phyloP scores from a whole-genome alignment of 1,140 invertebrate species.

The Heliothis virescens region DNA sequence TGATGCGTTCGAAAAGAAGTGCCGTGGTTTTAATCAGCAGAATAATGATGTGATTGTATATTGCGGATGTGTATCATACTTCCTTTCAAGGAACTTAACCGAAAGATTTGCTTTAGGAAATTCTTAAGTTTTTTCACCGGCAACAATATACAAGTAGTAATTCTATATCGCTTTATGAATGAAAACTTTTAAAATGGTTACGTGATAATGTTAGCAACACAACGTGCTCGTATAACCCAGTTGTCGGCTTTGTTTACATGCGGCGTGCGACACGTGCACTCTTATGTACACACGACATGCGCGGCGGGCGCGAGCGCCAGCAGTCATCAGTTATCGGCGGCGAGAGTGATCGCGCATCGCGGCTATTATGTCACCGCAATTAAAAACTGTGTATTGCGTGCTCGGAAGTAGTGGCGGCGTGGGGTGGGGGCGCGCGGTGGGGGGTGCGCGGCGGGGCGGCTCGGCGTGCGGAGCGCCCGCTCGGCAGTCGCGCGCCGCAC shows the following conservation, averaged over 20 bases:
- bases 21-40: no score
- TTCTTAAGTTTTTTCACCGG: no score
- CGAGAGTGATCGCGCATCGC: constrained; percentile 71
- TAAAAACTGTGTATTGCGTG: constrained; percentile 65
- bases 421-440: constrained; percentile 50
- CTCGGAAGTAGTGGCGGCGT: constrained; percentile 52
- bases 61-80: no score
- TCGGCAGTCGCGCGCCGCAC: constrained; percentile 61
- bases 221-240: constrained; percentile 41
- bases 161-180: constrained; percentile 6
- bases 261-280: constrained; percentile 63
- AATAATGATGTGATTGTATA: no score
- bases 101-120: no score
- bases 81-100: no score
- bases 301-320: constrained; percentile 46
- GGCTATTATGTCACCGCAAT: constrained; percentile 71
- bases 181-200: constrained; percentile 43
- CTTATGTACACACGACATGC: constrained; percentile 61
- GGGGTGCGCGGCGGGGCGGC: constrained; percentile 52
- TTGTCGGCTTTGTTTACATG: constrained; percentile 64
- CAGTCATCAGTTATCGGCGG: constrained; percentile 70
- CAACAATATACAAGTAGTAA: no score
- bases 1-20: no score
- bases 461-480: constrained; percentile 49
- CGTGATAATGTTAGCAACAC: constrained; percentile 37